Evolutionary conservation across 2,888 invertebrate species (phyloP).

Genomic region (Neria commutata): DNA sequence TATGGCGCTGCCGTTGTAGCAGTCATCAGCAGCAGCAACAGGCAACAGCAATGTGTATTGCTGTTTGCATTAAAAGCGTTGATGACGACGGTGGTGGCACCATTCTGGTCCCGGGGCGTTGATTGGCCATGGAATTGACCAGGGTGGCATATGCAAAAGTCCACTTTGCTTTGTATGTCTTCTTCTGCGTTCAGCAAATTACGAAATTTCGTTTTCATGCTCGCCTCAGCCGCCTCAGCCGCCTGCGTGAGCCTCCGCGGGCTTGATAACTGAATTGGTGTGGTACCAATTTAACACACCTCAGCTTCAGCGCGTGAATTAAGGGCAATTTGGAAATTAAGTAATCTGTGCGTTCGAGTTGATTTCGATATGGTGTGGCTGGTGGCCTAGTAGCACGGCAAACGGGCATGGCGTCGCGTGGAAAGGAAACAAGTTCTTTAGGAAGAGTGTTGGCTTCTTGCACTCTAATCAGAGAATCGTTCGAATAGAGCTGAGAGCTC

Average conservation of each 20-base stretch:
- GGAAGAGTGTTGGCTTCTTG: too few relatives aligned
- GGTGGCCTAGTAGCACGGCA: too few relatives aligned
- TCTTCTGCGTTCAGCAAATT: conserved; percentile 30
- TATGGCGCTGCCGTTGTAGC: conserved; percentile 28
- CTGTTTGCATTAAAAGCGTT: conserved; percentile 4
- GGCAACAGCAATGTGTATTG: neutral
- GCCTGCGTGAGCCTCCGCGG: conserved; percentile 3
- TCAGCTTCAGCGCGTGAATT: conserved; percentile 59
- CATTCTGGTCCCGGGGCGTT: conserved; percentile 42
- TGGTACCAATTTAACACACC: conserved; percentile 54
- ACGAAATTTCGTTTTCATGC: conserved; percentile 1
- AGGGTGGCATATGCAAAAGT: conserved; percentile 46
- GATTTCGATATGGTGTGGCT: neutral
- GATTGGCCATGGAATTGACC: conserved; percentile 47
- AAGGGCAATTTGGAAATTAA: conserved; percentile 57
- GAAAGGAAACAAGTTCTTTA: too few relatives aligned
- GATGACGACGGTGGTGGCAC: conserved; percentile 13
- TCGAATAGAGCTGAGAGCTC: too few relatives aligned
- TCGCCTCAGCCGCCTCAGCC: conserved; percentile 1
- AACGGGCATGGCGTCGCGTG: too few relatives aligned
- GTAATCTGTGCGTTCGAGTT: conserved; percentile 43
- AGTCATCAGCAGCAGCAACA: conserved; percentile 18
- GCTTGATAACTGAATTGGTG: conserved; percentile 14
- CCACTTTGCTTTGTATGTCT: conserved; percentile 11
- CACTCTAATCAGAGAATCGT: too few relatives aligned